Base-by-base conservation (phyloP, 2,888 invertebrate genomes). In the Monochamus alternatus region DNA sequence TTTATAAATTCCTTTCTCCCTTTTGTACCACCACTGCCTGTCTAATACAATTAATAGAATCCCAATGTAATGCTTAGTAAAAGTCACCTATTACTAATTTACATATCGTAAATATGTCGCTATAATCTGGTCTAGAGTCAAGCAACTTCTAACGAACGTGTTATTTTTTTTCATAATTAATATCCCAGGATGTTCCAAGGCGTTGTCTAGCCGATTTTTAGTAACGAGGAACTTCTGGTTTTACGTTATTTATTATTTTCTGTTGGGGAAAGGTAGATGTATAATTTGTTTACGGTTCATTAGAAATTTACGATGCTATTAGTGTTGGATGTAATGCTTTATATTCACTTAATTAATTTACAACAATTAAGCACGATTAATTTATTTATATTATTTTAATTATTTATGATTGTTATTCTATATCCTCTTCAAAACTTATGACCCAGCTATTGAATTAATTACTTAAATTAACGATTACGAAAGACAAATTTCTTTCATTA, bases 51-150 rank as follows among this genome's bases (percentile, higher is more conserved):
- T 44, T 69, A 60, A 69, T 47, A 30, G 43, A 47, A 62, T 69
- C 44, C 59, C 47, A 44, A 22, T 69, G 30, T 12, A 60, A 14
- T 62, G 44, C 60, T 69, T 47, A 60, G 68, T 68, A 47, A 60
- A 66, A 66, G 71, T 78, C 75, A 75, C 63, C 68, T 70, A 78
- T 78, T 78, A 78, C 73, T 78, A 78, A 78, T 78, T 78, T 78
- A 78, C 75, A 74, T 78, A 75, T 74, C 78, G 66, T 78, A 75
- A 78, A 78, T 70, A 73, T 74, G 78, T 74, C 71, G 66, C 62
- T 55, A 47, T 69, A 69, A 69, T 69, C 69, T 69, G 7, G 52
- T 22, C 22, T 38, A 68, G 43, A 68, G 68, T 68, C 38, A 58
- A 68, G 58, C 58, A 12, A 43, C 68, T 68, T 38, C 43, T 58